Evolutionary conservation across 30 jellyfish, hydroid and myxozoan genomes (phyloP).

Genomic region (Catostylus mosaicus): DNA sequence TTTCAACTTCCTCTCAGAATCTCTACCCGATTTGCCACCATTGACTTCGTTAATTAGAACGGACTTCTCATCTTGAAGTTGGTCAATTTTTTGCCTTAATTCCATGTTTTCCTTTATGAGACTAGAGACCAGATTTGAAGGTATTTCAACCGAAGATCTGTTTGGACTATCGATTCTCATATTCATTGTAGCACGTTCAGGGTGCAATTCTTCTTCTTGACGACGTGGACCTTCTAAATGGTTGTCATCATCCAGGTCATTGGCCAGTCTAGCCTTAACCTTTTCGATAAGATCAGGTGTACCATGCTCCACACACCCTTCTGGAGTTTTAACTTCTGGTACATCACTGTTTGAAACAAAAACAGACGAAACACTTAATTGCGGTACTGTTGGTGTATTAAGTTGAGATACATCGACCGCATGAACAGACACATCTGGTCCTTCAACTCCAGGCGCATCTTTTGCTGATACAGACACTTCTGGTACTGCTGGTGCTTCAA

Average conservation of each 20-base stretch:
- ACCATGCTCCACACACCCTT: not conserved
- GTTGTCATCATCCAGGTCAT: constrained; percentile 3
- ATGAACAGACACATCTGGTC: not conserved
- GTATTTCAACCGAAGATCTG: constrained; percentile 35
- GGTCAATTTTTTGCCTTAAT: constrained; percentile 12
- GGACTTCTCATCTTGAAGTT: not conserved
- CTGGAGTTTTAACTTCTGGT: not conserved
- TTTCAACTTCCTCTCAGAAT: constrained; percentile 1
- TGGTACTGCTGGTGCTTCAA: not conserved
- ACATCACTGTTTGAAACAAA: too few relatives aligned
- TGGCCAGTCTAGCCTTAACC: not conserved
- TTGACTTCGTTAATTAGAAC: constrained; percentile 2
- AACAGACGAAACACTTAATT: too few relatives aligned
- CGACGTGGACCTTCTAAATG: not conserved
- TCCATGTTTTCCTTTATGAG: constrained; percentile 43
- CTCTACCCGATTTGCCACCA: not conserved
- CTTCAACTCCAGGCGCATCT: not conserved
- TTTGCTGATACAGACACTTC: not conserved
- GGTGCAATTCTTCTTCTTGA: not conserved
- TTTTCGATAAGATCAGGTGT: not conserved
- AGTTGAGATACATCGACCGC: not conserved
- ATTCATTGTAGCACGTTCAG: not conserved
- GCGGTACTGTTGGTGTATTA: too few relatives aligned
- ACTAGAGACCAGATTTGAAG: constrained; percentile 48
- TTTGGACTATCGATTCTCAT: constrained; percentile 31